Evolutionary conservation across 1,140 invertebrate genomes (phyloP).

Genomic region (Samia ricini): DNA sequence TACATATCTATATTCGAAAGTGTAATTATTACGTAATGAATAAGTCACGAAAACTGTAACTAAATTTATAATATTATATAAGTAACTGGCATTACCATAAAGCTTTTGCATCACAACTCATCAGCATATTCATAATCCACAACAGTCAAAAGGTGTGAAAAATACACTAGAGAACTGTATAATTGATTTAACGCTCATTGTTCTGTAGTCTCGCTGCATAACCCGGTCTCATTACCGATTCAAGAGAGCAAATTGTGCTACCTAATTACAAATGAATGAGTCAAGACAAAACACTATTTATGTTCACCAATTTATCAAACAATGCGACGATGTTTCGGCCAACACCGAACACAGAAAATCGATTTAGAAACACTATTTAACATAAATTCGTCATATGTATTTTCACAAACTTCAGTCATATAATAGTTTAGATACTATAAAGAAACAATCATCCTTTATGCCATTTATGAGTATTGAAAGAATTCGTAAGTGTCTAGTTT

Average conservation of each 20-base stretch:
- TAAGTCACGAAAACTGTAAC: background rate
- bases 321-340: slow-evolving; percentile 68
- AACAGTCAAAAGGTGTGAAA: slow-evolving; percentile 32
- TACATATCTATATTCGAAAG: no score
- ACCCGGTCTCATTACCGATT: slow-evolving; percentile 65
- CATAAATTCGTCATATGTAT: slow-evolving; percentile 18
- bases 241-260: slow-evolving; percentile 74
- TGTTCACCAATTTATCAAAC: slow-evolving; percentile 74
- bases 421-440: slow-evolving; percentile 55
- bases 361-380: slow-evolving; percentile 65
- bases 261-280: slow-evolving; percentile 72
- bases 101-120: slow-evolving; percentile 6
- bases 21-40: background rate
- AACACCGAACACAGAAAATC: slow-evolving; percentile 57
- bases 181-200: slow-evolving; percentile 60
- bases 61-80: background rate
- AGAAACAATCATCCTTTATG: slow-evolving; percentile 73
- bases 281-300: slow-evolving; percentile 73
- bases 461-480: slow-evolving; percentile 40
- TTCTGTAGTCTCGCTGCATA: slow-evolving; percentile 40
- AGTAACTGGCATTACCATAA: slow-evolving; percentile 9
- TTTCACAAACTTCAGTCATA: slow-evolving; percentile 41
- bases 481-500: slow-evolving; percentile 10
- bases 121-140: slow-evolving; percentile 14
- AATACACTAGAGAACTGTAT: slow-evolving; percentile 38